Evolutionary conservation across 2,113 vertebrate genomes (phyloP).

Genomic region (Opisthocomus hoazin): DNA sequence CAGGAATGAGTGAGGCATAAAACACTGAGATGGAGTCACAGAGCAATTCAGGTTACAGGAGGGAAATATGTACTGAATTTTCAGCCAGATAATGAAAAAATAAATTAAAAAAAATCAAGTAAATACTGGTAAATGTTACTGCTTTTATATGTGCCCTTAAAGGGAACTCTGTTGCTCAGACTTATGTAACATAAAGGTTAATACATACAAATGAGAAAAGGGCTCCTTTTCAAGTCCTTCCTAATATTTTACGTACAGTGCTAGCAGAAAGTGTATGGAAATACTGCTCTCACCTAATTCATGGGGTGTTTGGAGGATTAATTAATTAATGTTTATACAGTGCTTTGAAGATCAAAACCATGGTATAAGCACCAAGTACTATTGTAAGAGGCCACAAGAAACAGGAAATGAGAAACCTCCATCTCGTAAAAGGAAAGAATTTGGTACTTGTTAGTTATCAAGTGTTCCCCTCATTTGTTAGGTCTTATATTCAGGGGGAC

Average conservation of each 20-base stretch:
- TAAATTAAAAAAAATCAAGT: neutral
- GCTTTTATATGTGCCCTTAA: neutral
- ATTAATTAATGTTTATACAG: neutral
- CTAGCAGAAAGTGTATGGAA: neutral
- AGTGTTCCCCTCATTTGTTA: neutral
- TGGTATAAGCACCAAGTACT: neutral
- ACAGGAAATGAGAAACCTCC: slow-evolving; percentile 10
- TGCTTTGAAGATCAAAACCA: slow-evolving; percentile 16
- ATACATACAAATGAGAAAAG: neutral
- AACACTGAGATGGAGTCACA: neutral
- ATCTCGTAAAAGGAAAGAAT: neutral
- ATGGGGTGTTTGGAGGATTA: neutral
- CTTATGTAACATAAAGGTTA: neutral
- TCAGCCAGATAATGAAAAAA: neutral
- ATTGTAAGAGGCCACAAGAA: neutral
- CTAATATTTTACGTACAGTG: neutral
- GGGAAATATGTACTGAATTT: neutral
- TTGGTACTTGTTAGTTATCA: neutral
- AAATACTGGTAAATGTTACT: neutral
- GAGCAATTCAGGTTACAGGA: neutral
- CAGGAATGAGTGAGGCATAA: neutral
- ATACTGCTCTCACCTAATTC: neutral
- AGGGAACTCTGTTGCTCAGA: neutral
- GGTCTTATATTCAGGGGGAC: neutral
- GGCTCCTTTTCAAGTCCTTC: neutral